These are phyloP conservation scores for Strigamia crassipes DNA, from an alignment of 2,888 invertebrate species.

Conservation along the genomic window DNA sequence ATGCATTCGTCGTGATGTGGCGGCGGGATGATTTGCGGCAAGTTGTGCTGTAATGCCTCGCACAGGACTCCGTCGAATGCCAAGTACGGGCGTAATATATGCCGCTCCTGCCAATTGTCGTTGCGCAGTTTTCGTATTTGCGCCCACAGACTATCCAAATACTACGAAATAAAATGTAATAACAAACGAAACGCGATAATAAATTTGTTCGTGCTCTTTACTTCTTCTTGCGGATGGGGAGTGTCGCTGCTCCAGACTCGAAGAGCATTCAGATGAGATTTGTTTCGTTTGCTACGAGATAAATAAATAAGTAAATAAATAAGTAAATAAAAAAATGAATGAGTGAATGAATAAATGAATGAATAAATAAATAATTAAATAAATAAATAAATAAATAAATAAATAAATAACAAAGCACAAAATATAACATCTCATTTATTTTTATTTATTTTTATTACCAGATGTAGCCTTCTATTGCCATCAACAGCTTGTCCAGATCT, in stretches of 20 bases:
- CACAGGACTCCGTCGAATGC: constrained; percentile 94
- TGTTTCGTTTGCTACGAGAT: constrained; percentile 72
- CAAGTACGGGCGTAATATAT: constrained; percentile 91
- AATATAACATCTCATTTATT: neutral
- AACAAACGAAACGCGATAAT: neutral
- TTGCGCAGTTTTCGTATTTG: constrained; percentile 87
- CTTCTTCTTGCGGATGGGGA: constrained; percentile 91
- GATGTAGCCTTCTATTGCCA: constrained; percentile 90
- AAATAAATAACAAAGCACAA: too few species aligned
- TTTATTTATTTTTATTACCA: constrained; percentile 53
- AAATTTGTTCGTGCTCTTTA: constrained; percentile 53
- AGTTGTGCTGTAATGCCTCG: constrained; percentile 93
- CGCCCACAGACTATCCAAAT: constrained; percentile 95
- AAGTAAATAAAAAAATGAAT: too few species aligned
- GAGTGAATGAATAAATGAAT: too few species aligned
- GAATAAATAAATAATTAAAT: too few species aligned
- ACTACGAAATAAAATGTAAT: constrained; percentile 60
- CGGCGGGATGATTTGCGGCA: constrained; percentile 88
- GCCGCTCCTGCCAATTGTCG: constrained; percentile 97
- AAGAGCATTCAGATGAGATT: constrained; percentile 89
- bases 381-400: too few species aligned
- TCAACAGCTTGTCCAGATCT: constrained; percentile 84
- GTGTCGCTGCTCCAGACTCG: constrained; percentile 93
- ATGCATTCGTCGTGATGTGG: constrained; percentile 86
- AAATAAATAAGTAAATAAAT: too few species aligned